phyloP scores from a whole-genome alignment of 2,797 vertebrate genomes.

The Gymnoscopelus microlampas region DNA sequence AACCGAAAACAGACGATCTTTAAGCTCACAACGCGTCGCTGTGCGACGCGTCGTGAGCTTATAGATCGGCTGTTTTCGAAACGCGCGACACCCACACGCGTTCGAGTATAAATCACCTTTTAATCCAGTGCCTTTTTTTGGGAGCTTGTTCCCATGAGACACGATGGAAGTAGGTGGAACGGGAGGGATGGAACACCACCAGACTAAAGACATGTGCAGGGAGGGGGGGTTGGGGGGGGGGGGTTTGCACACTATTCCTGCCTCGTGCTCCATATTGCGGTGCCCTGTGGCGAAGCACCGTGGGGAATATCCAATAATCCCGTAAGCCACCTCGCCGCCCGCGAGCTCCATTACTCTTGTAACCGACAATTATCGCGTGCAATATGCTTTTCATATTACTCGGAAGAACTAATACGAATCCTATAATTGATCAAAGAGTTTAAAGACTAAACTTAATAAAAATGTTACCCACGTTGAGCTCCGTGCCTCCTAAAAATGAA shows the following conservation, averaged over 20 bases:
- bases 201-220: constrained; percentile 55
- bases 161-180: constrained; percentile 66
- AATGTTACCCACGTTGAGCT: no score
- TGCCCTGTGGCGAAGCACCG: constrained; percentile 6
- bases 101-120: no score
- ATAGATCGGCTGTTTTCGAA: no score
- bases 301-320: constrained; percentile 4
- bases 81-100: no score
- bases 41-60: no score
- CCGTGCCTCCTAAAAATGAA: no score
- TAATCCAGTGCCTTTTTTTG: constrained; percentile 34
- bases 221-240: constrained; percentile 20
- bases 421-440: no score
- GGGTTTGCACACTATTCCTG: constrained; percentile 47
- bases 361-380: background rate
- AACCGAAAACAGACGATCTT: no score
- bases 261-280: constrained; percentile 9
- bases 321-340: background rate
- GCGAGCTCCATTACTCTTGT: background rate
- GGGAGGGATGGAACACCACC: constrained; percentile 43
- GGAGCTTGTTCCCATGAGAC: constrained; percentile 59
- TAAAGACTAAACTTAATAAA: no score
- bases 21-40: no score
- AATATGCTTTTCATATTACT: background rate
- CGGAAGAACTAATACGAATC: no score